Evolutionary conservation across 2,113 vertebrate genomes (phyloP).

Genomic region (Microcebus jonahi): DNA sequence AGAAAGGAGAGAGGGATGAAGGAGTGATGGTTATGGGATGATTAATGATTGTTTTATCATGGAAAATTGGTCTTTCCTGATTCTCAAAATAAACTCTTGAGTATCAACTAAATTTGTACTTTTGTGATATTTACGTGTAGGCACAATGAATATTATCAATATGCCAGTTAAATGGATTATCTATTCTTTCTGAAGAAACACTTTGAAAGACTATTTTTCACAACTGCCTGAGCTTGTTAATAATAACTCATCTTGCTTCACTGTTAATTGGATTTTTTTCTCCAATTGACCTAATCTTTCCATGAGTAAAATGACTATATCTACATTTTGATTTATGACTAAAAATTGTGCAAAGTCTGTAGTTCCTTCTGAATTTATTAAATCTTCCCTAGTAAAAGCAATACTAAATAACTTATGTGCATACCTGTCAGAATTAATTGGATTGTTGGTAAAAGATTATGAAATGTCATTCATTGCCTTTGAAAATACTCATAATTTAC

Average conservation of each 20-base stretch:
- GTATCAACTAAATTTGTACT: background rate
- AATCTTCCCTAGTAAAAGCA: conserved; percentile 4
- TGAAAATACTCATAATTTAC: conserved; percentile 17
- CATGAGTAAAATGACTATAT: conserved; percentile 22
- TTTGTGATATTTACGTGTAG: conserved; percentile 8
- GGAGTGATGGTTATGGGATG: background rate
- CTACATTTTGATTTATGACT: conserved; percentile 50
- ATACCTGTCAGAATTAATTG: conserved; percentile 34
- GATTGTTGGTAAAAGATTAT: background rate
- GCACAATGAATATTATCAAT: background rate
- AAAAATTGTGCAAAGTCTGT: background rate
- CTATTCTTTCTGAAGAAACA: background rate
- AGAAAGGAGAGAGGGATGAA: background rate
- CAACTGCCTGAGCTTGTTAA: background rate
- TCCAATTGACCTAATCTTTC: conserved; percentile 37
- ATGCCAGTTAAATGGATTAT: background rate
- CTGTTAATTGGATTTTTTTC: conserved; percentile 48
- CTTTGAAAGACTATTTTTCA: conserved; percentile 14
- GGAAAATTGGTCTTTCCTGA: background rate
- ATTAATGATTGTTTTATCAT: background rate
- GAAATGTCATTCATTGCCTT: conserved; percentile 20
- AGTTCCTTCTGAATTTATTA: background rate
- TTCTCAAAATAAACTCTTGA: background rate
- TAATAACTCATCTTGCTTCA: conserved; percentile 9
- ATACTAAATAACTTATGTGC: conserved; percentile 7